Base-by-base conservation (phyloP, 2,797 vertebrate genomes). In the Pantherophis vulpinus region DNA sequence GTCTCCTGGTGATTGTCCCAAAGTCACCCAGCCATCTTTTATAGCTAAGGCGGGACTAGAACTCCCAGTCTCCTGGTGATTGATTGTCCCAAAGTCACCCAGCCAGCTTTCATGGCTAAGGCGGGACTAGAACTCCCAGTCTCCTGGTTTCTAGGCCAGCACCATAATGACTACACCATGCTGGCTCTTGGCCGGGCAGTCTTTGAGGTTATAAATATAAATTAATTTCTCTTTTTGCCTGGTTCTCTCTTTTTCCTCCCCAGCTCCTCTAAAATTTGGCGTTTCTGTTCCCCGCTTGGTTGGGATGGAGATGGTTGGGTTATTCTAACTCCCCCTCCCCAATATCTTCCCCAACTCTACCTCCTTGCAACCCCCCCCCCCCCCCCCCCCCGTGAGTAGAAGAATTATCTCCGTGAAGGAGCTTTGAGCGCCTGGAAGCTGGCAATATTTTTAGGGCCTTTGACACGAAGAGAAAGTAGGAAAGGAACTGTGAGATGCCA, bases 391-490 rank as follows among this genome's bases (percentile, higher is more conserved):
- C 2, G 2, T 16, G 66, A 70, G 66, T 32, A 70, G 66, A 32
- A 70, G 27, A 87, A 87, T 54, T 29, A 10, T 37, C 16, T 58
- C 11, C 18, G 6, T 1, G 27, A 14, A 51, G 20, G 23, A 23
- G 23, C 20, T 54, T 54, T 29, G 37, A 51, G 42, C 2, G 6
- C 16, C 20, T 56, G 86, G 86, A 3, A 60, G 29, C 20, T 7
- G 47, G 42, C 79, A 32, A 37, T 86, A 54, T 61, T 61, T 91
- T 55, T 87, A 83, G 74, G 74, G 37, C 37, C 8, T 83, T 42
- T 83, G 74, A 83, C 95, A 95, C 47, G 92, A 95, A 93, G 91
- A 92, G 96, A 95, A 92, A 86, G 89, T 91, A 90, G 95, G 95
- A 92, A 66, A 20, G 60, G 94, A 95, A 94, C 94, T 70, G 93